Conservation (phyloP, 2,888 invertebrate genomes). For the Acleris emargana region DNA sequence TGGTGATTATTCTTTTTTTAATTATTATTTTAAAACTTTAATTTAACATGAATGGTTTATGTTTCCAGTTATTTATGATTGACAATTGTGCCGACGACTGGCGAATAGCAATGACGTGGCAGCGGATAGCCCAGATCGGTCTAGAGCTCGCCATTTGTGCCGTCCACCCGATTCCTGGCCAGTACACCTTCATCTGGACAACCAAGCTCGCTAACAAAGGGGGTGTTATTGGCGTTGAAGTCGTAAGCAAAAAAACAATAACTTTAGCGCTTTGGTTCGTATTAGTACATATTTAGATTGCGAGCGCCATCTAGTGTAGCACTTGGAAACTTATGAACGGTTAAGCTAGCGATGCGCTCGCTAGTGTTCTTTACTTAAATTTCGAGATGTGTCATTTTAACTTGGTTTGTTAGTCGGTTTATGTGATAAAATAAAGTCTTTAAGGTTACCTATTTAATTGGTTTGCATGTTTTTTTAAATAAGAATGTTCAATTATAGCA, state of each 20-base stretch:
- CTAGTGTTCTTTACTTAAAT: not conserved
- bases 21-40: too few relatives aligned
- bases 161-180: conserved; percentile 98
- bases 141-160: conserved; percentile 98
- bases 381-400: not conserved
- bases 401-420: not conserved
- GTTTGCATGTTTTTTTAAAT: too few relatives aligned
- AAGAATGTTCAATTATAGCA: too few relatives aligned
- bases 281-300: not conserved
- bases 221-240: conserved; percentile 86
- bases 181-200: conserved; percentile 98
- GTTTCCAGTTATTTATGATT: conserved; percentile 98
- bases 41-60: conserved; percentile 23
- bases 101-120: conserved; percentile 99
- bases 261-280: not conserved
- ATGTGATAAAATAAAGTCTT: not conserved
- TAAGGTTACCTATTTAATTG: too few relatives aligned
- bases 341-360: not conserved
- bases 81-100: conserved; percentile 99
- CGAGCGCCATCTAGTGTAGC: not conserved
- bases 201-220: conserved; percentile 96
- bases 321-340: not conserved
- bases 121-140: conserved; percentile 95
- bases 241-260: conserved; percentile 62
- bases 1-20: too few relatives aligned